These are phyloP conservation scores for Plecturocebus donacophilus DNA, from an alignment of 2,113 vertebrate species.

Conservation along the genomic window DNA sequence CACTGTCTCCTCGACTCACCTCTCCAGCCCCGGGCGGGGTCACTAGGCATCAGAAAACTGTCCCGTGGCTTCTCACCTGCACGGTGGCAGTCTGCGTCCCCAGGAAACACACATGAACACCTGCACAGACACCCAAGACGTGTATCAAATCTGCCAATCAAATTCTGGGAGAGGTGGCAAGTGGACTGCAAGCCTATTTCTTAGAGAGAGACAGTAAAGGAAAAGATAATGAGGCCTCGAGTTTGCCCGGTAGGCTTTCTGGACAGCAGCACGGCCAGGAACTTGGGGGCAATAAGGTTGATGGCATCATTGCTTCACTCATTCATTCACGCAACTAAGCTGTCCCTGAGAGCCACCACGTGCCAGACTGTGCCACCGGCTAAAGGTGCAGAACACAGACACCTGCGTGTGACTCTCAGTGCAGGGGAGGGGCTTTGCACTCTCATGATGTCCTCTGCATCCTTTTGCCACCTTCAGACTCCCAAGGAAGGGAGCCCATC, in stretches of 20 bases:
- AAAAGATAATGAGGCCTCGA: accelerated
- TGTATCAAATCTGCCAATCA: accelerated
- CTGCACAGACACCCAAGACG: accelerated
- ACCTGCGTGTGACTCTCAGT: accelerated
- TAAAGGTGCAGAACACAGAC: not conserved
- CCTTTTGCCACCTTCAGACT: not conserved
- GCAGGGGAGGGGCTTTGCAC: not conserved
- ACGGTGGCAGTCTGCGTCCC: accelerated
- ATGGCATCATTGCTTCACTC: not conserved
- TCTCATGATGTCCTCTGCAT: not conserved
- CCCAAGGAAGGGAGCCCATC: not conserved
- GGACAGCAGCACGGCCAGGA: not conserved
- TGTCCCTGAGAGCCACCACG: no score
- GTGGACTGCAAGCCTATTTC: not conserved
- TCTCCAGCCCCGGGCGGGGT: not conserved
- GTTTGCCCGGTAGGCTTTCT: not conserved
- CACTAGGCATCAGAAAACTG: accelerated
- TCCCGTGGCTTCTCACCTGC: accelerated
- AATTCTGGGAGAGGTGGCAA: accelerated
- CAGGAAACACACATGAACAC: accelerated
- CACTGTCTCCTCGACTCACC: slow-evolving; percentile 39
- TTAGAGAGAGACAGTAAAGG: not conserved
- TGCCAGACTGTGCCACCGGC: not conserved
- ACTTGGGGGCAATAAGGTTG: not conserved
- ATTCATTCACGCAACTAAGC: not conserved